Evolutionary conservation across 1,140 invertebrate genomes (phyloP).

Genomic region (Phymorhynchus buccinoides): DNA sequence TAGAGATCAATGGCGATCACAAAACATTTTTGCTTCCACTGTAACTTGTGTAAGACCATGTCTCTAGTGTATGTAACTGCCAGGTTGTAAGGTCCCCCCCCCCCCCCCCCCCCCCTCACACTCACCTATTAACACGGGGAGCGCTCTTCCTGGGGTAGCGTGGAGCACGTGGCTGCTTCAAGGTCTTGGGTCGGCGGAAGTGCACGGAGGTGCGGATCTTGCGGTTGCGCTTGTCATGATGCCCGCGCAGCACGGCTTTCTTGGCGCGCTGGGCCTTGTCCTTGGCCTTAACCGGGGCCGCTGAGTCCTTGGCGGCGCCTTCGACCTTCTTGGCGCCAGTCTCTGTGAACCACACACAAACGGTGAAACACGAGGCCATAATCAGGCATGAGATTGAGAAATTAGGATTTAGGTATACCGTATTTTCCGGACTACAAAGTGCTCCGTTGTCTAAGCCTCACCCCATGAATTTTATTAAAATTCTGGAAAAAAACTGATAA

Average conservation of each 20-base stretch:
- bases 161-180: constrained; percentile 89
- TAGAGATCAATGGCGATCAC: not conserved
- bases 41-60: too few relatives aligned
- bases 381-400: too few relatives aligned
- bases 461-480: too few relatives aligned
- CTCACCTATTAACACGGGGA: constrained; percentile 90
- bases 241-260: constrained; percentile 85
- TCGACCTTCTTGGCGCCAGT: constrained; percentile 61
- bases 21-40: not conserved
- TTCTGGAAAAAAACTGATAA: too few relatives aligned
- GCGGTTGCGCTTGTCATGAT: constrained; percentile 86
- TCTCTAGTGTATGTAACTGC: too few relatives aligned
- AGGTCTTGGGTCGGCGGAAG: constrained; percentile 94
- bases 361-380: too few relatives aligned
- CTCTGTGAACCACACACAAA: too few relatives aligned
- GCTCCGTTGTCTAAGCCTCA: too few relatives aligned
- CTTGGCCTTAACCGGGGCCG: constrained; percentile 49
- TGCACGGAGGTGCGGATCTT: constrained; percentile 96
- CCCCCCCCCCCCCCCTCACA: too few relatives aligned
- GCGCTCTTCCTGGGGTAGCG: constrained; percentile 97
- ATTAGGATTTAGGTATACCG: too few relatives aligned
- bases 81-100: too few relatives aligned
- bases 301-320: constrained; percentile 73
- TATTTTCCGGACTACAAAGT: too few relatives aligned
- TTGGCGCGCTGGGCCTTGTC: constrained; percentile 72